Conservation (phyloP, 1,140 invertebrate genomes). For the Papilio polyxenes region DNA sequence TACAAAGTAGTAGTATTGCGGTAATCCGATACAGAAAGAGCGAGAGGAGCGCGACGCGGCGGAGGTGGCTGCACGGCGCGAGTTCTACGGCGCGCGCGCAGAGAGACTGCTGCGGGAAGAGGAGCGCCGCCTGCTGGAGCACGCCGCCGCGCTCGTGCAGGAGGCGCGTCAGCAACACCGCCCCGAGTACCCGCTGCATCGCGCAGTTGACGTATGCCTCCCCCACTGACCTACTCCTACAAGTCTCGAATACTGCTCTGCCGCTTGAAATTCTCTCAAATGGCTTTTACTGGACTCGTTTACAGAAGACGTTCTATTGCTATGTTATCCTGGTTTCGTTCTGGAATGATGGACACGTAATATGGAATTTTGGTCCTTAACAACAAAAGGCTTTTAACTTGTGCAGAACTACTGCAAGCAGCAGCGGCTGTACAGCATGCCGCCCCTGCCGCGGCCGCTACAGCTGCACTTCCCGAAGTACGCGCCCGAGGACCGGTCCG, state of each 20-base stretch:
- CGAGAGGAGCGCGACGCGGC: slow-evolving; percentile 57
- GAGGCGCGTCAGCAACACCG: slow-evolving; percentile 57
- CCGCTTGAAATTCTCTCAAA: too few relatives aligned
- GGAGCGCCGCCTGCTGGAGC: slow-evolving; percentile 64
- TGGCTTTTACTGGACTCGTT: too few relatives aligned
- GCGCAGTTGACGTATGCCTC: slow-evolving; percentile 63
- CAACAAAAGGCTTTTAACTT: neutral
- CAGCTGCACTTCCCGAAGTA: slow-evolving; percentile 56
- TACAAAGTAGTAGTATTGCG: neutral
- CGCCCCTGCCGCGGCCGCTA: slow-evolving; percentile 54
- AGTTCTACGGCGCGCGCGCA: slow-evolving; percentile 69
- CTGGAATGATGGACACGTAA: too few relatives aligned
- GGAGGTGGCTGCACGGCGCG: slow-evolving; percentile 58
- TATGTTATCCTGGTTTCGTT: too few relatives aligned
- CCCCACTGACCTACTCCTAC: neutral
- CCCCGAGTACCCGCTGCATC: slow-evolving; percentile 56
- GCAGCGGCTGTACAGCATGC: slow-evolving; percentile 68
- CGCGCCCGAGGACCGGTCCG: slow-evolving; percentile 51
- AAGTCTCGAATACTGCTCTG: too few relatives aligned
- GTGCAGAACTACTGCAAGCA: slow-evolving; percentile 70
- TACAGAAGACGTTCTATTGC: too few relatives aligned
- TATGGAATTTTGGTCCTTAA: too few relatives aligned
- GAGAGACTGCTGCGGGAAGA: slow-evolving; percentile 62
- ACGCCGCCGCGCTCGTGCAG: slow-evolving; percentile 56
- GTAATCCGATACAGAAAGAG: slow-evolving; percentile 55